Percentiles rank a stretch among this genome's conserved stretches.
Evolutionary conservation across 2,113 vertebrate genomes (phyloP).

Genomic region (Pipra filicauda): DNA sequence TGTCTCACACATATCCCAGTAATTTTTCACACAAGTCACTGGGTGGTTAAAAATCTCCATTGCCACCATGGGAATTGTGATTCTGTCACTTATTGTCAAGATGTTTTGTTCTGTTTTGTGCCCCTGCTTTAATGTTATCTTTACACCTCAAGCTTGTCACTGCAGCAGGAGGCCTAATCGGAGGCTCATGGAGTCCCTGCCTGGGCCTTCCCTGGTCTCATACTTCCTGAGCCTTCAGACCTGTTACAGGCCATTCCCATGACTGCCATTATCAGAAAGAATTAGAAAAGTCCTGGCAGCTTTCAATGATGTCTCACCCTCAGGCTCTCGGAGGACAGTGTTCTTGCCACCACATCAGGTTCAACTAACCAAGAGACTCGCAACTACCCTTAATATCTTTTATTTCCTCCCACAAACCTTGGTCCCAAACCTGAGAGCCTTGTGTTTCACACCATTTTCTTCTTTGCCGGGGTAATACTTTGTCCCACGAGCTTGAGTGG

Average conservation of each 20-base stretch:
- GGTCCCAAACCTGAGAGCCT: not conserved
- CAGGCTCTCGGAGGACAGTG: rapidly evolving
- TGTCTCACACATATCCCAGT: not conserved
- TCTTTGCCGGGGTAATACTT: not conserved
- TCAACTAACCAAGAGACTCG: not conserved
- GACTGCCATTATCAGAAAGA: not conserved
- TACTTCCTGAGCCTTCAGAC: not conserved
- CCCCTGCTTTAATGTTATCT: not conserved
- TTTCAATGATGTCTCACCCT: not conserved
- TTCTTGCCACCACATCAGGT: not conserved
- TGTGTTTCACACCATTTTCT: not conserved
- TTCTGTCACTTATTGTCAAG: not conserved
- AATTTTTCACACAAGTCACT: not conserved
- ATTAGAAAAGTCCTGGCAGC: not conserved
- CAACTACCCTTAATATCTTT: not conserved
- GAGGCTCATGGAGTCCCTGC: not conserved
- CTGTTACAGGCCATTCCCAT: not conserved
- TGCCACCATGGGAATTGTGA: not conserved
- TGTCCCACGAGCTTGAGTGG: not conserved
- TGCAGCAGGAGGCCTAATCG: not conserved
- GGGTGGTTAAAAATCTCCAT: not conserved
- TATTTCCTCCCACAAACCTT: not conserved
- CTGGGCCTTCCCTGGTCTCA: no score
- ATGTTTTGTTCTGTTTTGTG: not conserved
- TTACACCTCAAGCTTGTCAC: not conserved